phyloP scores from a whole-genome alignment of 2,888 invertebrate species.

The Drosophila mimica region DNA sequence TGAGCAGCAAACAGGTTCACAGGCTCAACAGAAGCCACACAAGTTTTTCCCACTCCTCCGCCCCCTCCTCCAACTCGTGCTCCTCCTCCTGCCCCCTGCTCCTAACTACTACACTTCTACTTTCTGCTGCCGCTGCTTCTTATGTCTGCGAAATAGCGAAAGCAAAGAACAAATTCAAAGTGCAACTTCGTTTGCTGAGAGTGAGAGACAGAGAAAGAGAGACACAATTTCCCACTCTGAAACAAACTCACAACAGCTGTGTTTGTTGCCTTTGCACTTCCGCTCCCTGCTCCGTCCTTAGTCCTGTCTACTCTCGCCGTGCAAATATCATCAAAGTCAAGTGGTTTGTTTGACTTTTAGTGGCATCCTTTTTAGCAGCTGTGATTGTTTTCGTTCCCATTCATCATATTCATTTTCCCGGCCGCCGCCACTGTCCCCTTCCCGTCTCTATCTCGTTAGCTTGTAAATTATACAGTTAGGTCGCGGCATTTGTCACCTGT shows the following conservation, averaged over 20 bases:
- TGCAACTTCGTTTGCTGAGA: slow-evolving; percentile 48
- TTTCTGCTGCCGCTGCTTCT: slow-evolving; percentile 3
- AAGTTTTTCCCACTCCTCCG: slow-evolving; percentile 55
- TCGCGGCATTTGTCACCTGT: slow-evolving; percentile 68
- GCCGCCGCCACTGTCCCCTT: neutral
- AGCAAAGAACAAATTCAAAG: slow-evolving; percentile 23
- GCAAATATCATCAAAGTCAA: slow-evolving; percentile 72
- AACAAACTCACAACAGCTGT: slow-evolving; percentile 62
- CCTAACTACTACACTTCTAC: neutral
- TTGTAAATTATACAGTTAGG: slow-evolving; percentile 38
- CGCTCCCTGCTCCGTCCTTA: slow-evolving; percentile 33
- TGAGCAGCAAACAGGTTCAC: slow-evolving; percentile 74
- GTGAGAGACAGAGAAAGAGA: neutral
- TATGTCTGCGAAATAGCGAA: slow-evolving; percentile 16
- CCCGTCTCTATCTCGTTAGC: neutral
- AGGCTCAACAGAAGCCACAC: slow-evolving; percentile 78
- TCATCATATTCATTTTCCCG: neutral
- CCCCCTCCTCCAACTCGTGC: neutral
- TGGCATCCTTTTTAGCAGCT: slow-evolving; percentile 63
- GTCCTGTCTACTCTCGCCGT: slow-evolving; percentile 14
- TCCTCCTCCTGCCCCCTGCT: neutral
- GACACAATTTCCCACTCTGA: slow-evolving; percentile 38
- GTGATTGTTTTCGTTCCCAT: slow-evolving; percentile 44
- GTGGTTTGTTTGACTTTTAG: slow-evolving; percentile 66
- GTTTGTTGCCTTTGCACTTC: slow-evolving; percentile 64